These are phyloP conservation scores for Nycticebus coucang DNA, from an alignment of 2,113 vertebrate species.

Conservation along the genomic window DNA sequence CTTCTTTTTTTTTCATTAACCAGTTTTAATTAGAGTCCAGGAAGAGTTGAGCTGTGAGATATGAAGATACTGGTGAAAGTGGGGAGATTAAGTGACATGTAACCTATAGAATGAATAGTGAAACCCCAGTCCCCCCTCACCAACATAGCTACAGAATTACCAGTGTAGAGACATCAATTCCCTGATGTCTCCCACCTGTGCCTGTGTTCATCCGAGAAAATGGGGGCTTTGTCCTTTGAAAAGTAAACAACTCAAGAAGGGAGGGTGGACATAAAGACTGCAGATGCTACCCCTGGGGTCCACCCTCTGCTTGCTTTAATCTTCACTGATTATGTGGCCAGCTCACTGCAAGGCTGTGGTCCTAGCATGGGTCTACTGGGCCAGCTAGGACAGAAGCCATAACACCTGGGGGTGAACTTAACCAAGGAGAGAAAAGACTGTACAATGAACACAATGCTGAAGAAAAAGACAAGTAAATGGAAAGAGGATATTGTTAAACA, in stretches of 20 bases:
- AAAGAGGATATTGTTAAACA: not conserved
- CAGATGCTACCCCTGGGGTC: too few species aligned
- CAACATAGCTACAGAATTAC: not conserved
- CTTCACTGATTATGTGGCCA: not conserved
- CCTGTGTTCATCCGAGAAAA: not conserved
- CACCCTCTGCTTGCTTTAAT: not conserved
- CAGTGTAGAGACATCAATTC: rapidly evolving
- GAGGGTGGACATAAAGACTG: not conserved
- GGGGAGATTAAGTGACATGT: rapidly evolving
- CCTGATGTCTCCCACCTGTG: rapidly evolving
- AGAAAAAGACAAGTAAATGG: not conserved
- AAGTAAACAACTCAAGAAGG: not conserved
- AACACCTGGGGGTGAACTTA: not conserved
- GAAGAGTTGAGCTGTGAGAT: not conserved
- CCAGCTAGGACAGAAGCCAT: too few species aligned
- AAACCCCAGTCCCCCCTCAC: not conserved
- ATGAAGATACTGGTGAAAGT: not conserved
- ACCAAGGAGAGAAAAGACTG: not conserved
- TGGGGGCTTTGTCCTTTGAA: not conserved
- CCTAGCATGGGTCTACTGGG: not conserved
- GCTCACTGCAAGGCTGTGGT: not conserved
- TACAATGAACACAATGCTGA: not conserved
- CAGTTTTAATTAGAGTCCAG: not conserved
- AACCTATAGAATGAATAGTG: not conserved
- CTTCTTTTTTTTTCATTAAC: not conserved